Evolutionary conservation across 2,888 invertebrate genomes (phyloP).

Genomic region (Clistopyga incitator): DNA sequence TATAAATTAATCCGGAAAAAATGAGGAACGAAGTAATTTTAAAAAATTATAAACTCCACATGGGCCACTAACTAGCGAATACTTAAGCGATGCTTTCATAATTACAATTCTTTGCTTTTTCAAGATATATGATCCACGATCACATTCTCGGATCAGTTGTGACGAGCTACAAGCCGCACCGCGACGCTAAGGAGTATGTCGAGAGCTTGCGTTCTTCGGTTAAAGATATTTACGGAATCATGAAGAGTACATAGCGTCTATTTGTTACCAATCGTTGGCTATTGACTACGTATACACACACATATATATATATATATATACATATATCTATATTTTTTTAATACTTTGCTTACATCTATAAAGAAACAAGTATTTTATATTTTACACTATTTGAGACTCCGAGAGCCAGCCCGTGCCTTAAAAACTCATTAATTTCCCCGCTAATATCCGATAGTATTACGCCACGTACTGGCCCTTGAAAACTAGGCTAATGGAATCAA

Average conservation of each 20-base stretch:
- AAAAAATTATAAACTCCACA: neutral
- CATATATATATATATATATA: slow-evolving; percentile 25
- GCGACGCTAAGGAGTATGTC: slow-evolving; percentile 90
- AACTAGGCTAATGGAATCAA: slow-evolving; percentile 38
- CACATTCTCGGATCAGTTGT: slow-evolving; percentile 93
- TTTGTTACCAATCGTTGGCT: slow-evolving; percentile 44
- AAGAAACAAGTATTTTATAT: slow-evolving; percentile 51
- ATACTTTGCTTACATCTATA: slow-evolving; percentile 52
- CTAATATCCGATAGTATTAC: slow-evolving; percentile 14
- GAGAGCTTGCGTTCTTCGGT: slow-evolving; percentile 90
- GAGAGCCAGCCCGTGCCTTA: slow-evolving; percentile 54
- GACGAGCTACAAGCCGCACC: slow-evolving; percentile 90
- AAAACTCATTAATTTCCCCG: slow-evolving; percentile 34
- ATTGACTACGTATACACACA: slow-evolving; percentile 50
- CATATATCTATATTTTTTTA: slow-evolving; percentile 40
- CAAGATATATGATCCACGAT: slow-evolving; percentile 94
- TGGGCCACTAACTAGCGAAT: neutral
- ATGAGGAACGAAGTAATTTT: neutral
- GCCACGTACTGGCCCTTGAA: neutral
- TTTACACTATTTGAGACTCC: slow-evolving; percentile 46
- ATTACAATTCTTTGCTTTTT: slow-evolving; percentile 70
- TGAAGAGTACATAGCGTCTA: slow-evolving; percentile 72
- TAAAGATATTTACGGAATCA: slow-evolving; percentile 87
- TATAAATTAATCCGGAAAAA: neutral
- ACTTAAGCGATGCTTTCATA: neutral